Evolutionary conservation across 2,113 vertebrate genomes (phyloP), one percentile per base, ranked within the genome.

Genomic region (Lepidothrix coronata): DNA sequence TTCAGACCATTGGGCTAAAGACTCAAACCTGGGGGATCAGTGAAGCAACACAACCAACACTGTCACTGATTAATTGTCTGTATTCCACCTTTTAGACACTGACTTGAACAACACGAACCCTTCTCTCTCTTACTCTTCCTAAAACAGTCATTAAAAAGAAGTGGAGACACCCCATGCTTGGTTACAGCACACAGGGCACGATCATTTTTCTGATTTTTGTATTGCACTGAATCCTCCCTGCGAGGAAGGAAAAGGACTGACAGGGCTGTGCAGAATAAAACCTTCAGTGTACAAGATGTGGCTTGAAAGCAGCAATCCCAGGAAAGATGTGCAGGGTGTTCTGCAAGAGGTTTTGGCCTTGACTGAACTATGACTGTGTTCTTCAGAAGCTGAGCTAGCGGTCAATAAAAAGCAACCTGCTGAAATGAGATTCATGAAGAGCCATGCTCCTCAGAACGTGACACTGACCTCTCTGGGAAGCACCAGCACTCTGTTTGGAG

Each of bases 351-450:
- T n/a, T 91, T 75, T 84, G 79, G 83, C 88, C 76, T 93, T 84
- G 52, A 8, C 49, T 95, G 90, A 89, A 78, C 93, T 94, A 41
- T 94, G 90, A 39, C 75, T 57, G 44, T 18, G 75, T n/a, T 84
- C 79, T 52, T 67, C 11, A 1, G 71, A 1, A 77, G 68, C 75
- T 93, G 65, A 86, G 65, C 46, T 25, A 25, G 51, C 0, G 0
- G 90, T 68, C 88, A 87, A 49, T 84, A 72, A 74, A 90, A 86
- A 93, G 61, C 68, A 90, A 61, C 88, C 76, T 92, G 52, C 79
- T 86, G 68, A 95, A 96, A 88, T 95, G 76, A 92, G 72, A 93
- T 92, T 94, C 85, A 83, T 85, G 88, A 57, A 81, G 39, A 88
- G 65, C 79, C 48, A 8, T 20, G 83, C 79, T 95, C 79, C 68